Conservation (phyloP, 2,888 invertebrate genomes). For the Nysson spinosus region DNA sequence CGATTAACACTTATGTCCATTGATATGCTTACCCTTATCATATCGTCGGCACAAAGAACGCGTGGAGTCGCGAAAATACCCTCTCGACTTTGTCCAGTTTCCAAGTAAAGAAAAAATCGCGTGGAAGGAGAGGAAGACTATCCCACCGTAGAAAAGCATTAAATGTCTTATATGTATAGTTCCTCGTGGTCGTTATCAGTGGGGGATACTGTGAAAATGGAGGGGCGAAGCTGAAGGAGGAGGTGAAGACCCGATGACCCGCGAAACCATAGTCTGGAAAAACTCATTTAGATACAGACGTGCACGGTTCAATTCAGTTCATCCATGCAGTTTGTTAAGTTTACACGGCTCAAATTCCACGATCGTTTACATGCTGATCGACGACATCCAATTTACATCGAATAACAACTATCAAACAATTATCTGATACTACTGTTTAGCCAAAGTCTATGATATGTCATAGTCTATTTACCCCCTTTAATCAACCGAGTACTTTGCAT, state of each 20-base stretch:
- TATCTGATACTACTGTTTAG: too few relatives aligned
- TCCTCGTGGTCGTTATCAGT: slow-evolving; percentile 19
- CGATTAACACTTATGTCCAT: neutral
- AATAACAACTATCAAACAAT: too few relatives aligned
- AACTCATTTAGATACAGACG: slow-evolving; percentile 55
- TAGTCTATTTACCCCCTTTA: too few relatives aligned
- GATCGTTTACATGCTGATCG: slow-evolving; percentile 31
- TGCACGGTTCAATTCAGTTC: slow-evolving; percentile 53
- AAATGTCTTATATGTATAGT: slow-evolving; percentile 1
- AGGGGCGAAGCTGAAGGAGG: slow-evolving; percentile 21
- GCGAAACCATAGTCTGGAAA: slow-evolving; percentile 59
- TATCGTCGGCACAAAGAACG: neutral
- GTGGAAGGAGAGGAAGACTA: neutral
- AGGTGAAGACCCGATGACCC: slow-evolving; percentile 48
- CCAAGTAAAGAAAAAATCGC: neutral
- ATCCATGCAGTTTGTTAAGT: slow-evolving; percentile 21
- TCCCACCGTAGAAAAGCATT: slow-evolving; percentile 3
- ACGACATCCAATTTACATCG: slow-evolving; percentile 47
- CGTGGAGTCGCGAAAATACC: neutral
- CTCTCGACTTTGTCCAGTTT: slow-evolving; percentile 22
- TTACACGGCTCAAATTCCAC: slow-evolving; percentile 59
- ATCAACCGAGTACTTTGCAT: too few relatives aligned
- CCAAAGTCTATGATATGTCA: too few relatives aligned
- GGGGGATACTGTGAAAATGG: slow-evolving; percentile 27
- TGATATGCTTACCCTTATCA: neutral